Evolutionary conservation across 2,888 invertebrate genomes (phyloP), one percentile per base, ranked within the genome.

Genomic region (Drosophila meridionalis): DNA sequence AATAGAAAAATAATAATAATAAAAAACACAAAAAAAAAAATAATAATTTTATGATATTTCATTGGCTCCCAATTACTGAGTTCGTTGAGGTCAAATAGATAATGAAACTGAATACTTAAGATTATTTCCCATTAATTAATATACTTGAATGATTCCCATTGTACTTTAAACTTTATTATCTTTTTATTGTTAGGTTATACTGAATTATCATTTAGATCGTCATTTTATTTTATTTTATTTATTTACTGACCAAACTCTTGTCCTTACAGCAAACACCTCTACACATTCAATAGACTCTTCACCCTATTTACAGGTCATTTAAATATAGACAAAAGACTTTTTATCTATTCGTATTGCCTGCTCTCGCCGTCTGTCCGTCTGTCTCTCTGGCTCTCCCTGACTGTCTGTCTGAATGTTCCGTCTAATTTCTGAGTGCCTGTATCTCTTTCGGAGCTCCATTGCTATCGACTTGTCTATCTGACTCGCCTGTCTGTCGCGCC

Each of bases 401-500:
- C 42, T 32, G 38, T 9, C 47, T 62, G 52, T 48, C 57, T 59
- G 61, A 63, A 50, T 65, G 65, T 36, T 40, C 53, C 48, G 47
- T 58, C 47, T 47, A 52, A 73, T 67, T 72, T 63, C 52, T 63
- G 62, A 76, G 66, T 63, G 72, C 53, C 68, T 78, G 56, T 76
- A 64, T 75, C 73, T 59, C 53, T 40, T 36, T 61, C 50, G 40
- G 36, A 45, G 62, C 59, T 61, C 48, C 42, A 52, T 50, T 55
- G 73, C 73, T 64, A 78, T 76, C 61, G 56, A n/a, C 42, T 69
- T 60, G 62, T 68, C 69, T 43, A 50, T 50, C 68, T 67, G 43
- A 20, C 43, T 52, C 59, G 83, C 71, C 81, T 69, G 67, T 76
- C 82, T 58, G 64, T 36, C 56, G 68, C 69, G 68, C 48, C 68